Conservation (phyloP, 2,888 invertebrate species). For the Dasypolia templi region DNA sequence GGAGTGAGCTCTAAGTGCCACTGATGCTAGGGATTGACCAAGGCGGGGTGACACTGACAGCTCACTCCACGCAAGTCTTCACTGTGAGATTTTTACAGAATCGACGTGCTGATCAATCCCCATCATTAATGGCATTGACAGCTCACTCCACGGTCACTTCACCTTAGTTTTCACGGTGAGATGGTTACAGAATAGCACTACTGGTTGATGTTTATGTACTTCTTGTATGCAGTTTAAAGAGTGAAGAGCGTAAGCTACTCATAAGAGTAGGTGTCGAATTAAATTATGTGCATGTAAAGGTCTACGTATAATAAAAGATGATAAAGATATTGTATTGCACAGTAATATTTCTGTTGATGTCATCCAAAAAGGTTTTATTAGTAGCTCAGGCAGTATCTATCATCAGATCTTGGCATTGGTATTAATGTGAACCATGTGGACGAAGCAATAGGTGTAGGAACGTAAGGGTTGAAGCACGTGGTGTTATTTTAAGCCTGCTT, state of each 20-base stretch:
- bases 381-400: neutral
- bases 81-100: no score
- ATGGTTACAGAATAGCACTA: no score
- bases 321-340: slow-evolving; percentile 1
- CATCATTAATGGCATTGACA: no score
- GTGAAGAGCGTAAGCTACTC: neutral
- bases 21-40: no score
- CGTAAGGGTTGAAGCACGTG: neutral
- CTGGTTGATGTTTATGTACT: neutral
- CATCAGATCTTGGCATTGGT: neutral
- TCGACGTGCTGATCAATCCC: no score
- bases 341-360: neutral
- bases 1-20: no score
- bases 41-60: no score
- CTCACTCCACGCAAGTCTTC: no score
- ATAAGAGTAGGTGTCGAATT: neutral
- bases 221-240: neutral
- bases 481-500: neutral
- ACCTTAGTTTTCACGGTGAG: no score
- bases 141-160: no score
- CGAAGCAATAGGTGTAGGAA: neutral
- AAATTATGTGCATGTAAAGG: neutral
- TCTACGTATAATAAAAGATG: neutral
- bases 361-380: neutral
- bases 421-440: neutral